phyloP scores from a whole-genome alignment of 1,140 invertebrate species.

The Colletes latitarsis region DNA sequence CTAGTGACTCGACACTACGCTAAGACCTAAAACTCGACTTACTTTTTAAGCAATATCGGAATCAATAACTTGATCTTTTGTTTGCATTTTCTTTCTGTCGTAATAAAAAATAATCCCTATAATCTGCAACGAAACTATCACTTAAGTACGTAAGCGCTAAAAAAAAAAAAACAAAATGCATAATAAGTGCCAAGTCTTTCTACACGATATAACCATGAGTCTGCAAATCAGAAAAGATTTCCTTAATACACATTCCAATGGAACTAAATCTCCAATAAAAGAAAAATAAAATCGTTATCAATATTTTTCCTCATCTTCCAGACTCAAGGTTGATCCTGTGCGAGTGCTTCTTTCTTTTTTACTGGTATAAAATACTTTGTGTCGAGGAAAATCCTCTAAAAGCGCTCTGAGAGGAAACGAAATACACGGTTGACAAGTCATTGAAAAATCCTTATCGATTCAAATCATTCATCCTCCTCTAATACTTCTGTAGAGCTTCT shows the following conservation, averaged over 20 bases:
- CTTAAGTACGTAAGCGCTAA: constrained; percentile 8
- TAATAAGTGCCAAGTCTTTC: constrained; percentile 31
- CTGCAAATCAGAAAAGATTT: not conserved
- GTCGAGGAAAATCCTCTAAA: constrained; percentile 6
- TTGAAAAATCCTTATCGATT: constrained; percentile 13
- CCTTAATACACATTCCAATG: not conserved
- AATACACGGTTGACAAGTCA: constrained; percentile 31
- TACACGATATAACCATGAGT: constrained; percentile 7
- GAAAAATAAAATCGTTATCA: not conserved
- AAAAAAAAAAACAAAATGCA: not conserved
- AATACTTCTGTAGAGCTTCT: constrained; percentile 32
- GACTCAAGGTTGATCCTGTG: constrained; percentile 22
- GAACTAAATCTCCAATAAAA: constrained; percentile 1
- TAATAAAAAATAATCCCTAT: not conserved
- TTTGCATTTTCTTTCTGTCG: not conserved
- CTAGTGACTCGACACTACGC: constrained; percentile 50
- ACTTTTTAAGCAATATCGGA: constrained; percentile 42
- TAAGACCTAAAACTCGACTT: constrained; percentile 50
- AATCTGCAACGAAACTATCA: constrained; percentile 4
- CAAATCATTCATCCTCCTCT: constrained; percentile 1
- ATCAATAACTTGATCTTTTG: not conserved
- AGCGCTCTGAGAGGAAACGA: constrained; percentile 39
- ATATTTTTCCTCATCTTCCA: not conserved
- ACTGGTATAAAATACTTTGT: constrained; percentile 14
- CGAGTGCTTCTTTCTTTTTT: not conserved